A percentile compares a stretch with the other conserved stretches of the same genome.
These are phyloP conservation scores for Accipiter cooperii DNA, from an alignment of 2,113 vertebrate species.

Conservation along the genomic window DNA sequence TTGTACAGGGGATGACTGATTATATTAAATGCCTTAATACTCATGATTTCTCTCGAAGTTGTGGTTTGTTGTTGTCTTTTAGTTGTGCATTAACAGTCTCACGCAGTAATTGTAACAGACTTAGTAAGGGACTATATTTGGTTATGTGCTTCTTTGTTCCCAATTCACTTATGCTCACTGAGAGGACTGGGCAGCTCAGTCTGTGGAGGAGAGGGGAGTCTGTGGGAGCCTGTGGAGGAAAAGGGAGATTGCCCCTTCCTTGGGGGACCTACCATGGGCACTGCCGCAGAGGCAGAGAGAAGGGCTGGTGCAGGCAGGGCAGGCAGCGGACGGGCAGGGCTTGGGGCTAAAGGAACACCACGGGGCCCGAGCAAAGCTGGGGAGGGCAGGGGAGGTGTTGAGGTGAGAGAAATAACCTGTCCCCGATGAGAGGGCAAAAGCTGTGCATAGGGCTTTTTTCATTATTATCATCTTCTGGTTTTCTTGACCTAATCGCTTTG, in stretches of 20 bases:
- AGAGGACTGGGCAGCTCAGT: background rate
- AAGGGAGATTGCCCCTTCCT: background rate
- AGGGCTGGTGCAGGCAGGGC: accelerated
- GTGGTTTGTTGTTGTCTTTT: background rate
- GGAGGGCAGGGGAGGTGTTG: accelerated
- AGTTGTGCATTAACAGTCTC: background rate
- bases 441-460: accelerated
- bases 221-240: background rate
- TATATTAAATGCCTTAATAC: background rate
- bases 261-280: accelerated
- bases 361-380: background rate
- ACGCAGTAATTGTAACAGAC: background rate
- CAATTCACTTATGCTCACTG: background rate
- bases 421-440: accelerated
- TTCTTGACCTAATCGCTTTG: background rate
- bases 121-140: background rate
- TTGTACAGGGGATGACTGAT: background rate
- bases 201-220: too few species aligned
- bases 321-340: background rate
- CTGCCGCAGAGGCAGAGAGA: background rate
- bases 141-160: background rate
- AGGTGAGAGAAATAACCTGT: background rate
- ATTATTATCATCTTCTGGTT: background rate
- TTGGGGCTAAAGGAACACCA: background rate
- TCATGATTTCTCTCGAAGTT: background rate